Base-by-base conservation (phyloP, 2,113 vertebrate genomes). In the Hypanus sabinus region DNA sequence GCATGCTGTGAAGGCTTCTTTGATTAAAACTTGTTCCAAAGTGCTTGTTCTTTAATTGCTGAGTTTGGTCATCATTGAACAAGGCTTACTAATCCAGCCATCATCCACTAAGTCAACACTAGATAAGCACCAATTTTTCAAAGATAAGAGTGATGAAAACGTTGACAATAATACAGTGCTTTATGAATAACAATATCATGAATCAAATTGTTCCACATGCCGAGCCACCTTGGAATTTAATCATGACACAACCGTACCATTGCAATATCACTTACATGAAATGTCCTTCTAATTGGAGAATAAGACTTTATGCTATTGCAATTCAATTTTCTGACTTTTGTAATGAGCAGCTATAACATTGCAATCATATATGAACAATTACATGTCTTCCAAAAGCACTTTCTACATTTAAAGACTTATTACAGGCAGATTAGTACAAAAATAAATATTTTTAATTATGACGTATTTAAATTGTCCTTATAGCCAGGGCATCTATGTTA, bases 221-320 rank as follows among this genome's bases (percentile, higher is more conserved):
- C 87, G n/a, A 91, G 68, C 62, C 68, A 65, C 27, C 60, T 91
- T 91, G 87, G 87, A 90, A 90, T 33, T 92, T 33, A 92, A 38
- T 92, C 30, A 11, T 10, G 36, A 70, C 3, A 8, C 70, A 38
- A n/a, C 22, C 36, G 36, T 33, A 70, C 65, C 38, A 8, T 68
- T 92, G 18, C 22, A 36, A 24, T 33, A 70, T 33, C 38, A 8
- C 36, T 92, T 68, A 36, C 20, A 55, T 24, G 27, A 30, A 90
- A 71, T 92, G 65, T 92, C 62, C 38, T 92, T 68, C 60, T 33
- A 92, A 71, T 36, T 92, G n/a, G 88, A 24, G 65, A 92, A 71
- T 92, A 90, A 60, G 85, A 46, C 3, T n/a, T 62, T 14, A 60
- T 20, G 27, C 85, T 62, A 16, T 16, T 88, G 85, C 60, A 65